Conservation (phyloP, 2,888 invertebrate species). For the Drosophila fulvimacula region DNA sequence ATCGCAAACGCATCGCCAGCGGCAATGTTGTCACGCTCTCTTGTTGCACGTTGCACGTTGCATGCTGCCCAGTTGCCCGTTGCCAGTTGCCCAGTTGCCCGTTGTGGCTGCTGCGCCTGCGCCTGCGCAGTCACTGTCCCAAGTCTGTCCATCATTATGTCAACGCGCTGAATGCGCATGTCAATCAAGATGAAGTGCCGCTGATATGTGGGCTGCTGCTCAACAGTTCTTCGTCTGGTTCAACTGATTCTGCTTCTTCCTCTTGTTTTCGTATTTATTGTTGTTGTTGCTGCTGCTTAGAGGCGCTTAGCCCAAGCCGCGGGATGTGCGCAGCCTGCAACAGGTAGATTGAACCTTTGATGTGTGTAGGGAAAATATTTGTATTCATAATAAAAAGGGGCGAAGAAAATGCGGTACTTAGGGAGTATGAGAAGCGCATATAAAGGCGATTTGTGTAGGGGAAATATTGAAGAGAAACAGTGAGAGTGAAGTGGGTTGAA, state of each 20-base stretch:
- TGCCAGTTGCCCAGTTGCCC: slow-evolving; percentile 17
- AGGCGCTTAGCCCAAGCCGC: slow-evolving; percentile 10
- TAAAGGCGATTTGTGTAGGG: background rate
- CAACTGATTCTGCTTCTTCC: background rate
- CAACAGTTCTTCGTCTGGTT: slow-evolving; percentile 17
- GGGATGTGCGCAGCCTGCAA: background rate
- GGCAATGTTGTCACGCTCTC: slow-evolving; percentile 64
- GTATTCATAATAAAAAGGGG: background rate
- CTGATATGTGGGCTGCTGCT: slow-evolving; percentile 74
- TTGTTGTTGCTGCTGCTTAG: slow-evolving; percentile 20
- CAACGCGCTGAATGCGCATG: slow-evolving; percentile 84
- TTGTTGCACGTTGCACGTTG: slow-evolving; percentile 36
- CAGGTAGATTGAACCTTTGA: slow-evolving; percentile 6
- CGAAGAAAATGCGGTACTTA: too few species aligned
- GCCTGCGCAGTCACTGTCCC: slow-evolving; percentile 53
- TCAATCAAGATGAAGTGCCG: slow-evolving; percentile 85
- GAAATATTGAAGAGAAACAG: background rate
- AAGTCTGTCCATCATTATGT: slow-evolving; percentile 85
- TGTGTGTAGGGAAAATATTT: background rate
- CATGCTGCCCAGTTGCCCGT: slow-evolving; percentile 8
- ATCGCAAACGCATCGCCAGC: slow-evolving; percentile 62
- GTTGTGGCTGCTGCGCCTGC: slow-evolving; percentile 24
- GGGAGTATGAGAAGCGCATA: background rate
- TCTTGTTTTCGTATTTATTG: slow-evolving; percentile 13
- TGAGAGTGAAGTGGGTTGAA: background rate